Conservation (phyloP, 2,113 vertebrate genomes). For the Entomyzon cyanotis region DNA sequence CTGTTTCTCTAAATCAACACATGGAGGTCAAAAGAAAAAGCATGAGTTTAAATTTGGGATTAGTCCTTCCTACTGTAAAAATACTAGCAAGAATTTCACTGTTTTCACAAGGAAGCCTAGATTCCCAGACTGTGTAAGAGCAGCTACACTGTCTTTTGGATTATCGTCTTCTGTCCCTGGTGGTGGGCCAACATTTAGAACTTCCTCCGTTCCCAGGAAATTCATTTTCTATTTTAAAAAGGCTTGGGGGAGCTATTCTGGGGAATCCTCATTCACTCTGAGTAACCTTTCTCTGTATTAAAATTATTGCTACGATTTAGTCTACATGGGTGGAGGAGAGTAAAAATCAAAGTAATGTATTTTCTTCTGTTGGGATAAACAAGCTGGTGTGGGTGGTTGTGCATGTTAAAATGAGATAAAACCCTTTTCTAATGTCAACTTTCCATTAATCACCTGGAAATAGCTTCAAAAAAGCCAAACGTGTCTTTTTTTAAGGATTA, state of each 20-base stretch:
- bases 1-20: background rate
- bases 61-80: background rate
- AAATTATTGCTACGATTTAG: background rate
- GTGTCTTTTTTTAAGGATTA: background rate
- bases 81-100: background rate
- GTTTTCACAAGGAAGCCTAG: background rate
- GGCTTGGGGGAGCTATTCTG: background rate
- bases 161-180: background rate
- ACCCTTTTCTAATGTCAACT: background rate
- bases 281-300: constrained; percentile 16
- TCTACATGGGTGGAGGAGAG: background rate
- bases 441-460: background rate
- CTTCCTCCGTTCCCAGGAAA: background rate
- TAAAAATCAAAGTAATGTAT: constrained; percentile 26
- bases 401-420: background rate
- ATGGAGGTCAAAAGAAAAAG: background rate
- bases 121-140: background rate
- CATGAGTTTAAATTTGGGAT: background rate
- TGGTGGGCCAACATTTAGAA: background rate
- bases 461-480: background rate
- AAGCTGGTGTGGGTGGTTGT: background rate
- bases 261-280: background rate
- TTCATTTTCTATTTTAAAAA: background rate
- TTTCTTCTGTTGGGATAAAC: constrained; percentile 46
- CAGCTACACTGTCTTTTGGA: background rate